Evolutionary conservation across 2,888 invertebrate genomes (phyloP), one percentile per base, ranked within the genome.

Genomic region (Caenorhabditis sp.): DNA sequence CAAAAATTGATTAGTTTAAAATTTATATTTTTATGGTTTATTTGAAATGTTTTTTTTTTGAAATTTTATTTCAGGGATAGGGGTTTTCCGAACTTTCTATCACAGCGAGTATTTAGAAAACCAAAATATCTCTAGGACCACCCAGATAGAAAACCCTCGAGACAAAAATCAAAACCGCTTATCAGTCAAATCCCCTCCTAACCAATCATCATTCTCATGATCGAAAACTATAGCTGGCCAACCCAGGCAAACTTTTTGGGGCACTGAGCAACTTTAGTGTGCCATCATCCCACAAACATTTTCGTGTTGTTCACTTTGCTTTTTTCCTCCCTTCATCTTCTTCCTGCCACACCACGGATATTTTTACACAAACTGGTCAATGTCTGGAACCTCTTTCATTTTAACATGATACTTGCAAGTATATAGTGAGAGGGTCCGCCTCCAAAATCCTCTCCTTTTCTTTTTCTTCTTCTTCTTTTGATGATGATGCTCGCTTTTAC

Each of bases 291-390:
- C 62, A 66, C 66, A 71, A n/a, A 59, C 62, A 49, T 37, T 57
- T 71, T 64, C n/a, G 59, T 71, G 71, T 71, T 71, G 71, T 71
- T 71, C 66, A 64, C 63, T 66, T 66, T 62, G 62, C 66, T 71
- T 60, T 66, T 63, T 51, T 51, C 26, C 5, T 55, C 14, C 58
- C 62, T 66, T 71, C 66, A 51, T 31, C 63, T 66, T 66, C 58
- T 66, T 62, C 54, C 70, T 3, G 21, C 4, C n/a, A 17, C 43
- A 43, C 43, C 43, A 43, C 43, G 43, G 43, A 43, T 43, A 43
- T 43, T 51, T 70, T 70, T 70, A 70, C 70, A 71, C 71, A 66
- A 71, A 71, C 63, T 60, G 63, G 27, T 4, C 1, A 8, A 55
- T 17, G 24, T 24, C 26, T 55, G 24, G 23, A 8, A 26, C 17